Percentiles rank a stretch among this genome's conserved stretches.
These are phyloP conservation scores for Microhierax caerulescens DNA, from an alignment of 2,797 vertebrate genomes.

Conservation along the genomic window DNA sequence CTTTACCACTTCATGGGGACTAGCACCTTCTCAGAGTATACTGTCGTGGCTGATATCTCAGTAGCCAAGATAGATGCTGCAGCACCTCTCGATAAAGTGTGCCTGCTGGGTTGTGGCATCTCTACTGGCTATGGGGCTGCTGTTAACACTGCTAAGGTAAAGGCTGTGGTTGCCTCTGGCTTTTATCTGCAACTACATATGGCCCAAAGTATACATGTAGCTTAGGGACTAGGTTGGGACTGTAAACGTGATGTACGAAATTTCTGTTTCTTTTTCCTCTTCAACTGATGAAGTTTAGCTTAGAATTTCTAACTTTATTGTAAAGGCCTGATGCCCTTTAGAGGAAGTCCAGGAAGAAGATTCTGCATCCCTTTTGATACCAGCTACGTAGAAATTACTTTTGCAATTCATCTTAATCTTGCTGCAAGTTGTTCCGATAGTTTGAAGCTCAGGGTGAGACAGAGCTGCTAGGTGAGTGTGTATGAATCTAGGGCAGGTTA, in stretches of 20 bases:
- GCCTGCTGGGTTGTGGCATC: conserved; percentile 94
- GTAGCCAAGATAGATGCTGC: conserved; percentile 88
- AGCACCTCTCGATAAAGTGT: conserved; percentile 93
- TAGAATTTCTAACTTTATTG: neutral
- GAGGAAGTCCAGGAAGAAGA: neutral
- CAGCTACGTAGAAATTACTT: neutral
- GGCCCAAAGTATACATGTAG: neutral
- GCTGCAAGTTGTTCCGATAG: neutral
- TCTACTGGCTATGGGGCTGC: conserved; percentile 95
- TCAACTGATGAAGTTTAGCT: neutral
- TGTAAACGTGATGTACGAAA: neutral
- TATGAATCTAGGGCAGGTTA: neutral
- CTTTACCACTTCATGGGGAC: conserved; percentile 98
- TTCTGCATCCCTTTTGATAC: neutral
- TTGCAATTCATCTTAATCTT: neutral
- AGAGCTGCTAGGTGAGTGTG: neutral
- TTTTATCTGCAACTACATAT: neutral
- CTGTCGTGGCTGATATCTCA: conserved; percentile 94
- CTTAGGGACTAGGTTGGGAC: neutral
- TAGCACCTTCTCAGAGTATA: conserved; percentile 97
- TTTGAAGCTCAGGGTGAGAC: neutral
- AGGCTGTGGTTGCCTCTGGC: neutral
- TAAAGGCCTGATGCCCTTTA: neutral
- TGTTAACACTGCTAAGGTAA: conserved; percentile 93
- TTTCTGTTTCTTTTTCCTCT: neutral